Percentiles rank a stretch among this genome's conserved stretches.
Evolutionary conservation across 2,113 vertebrate genomes (phyloP).

Genomic region (Steatornis caripensis): DNA sequence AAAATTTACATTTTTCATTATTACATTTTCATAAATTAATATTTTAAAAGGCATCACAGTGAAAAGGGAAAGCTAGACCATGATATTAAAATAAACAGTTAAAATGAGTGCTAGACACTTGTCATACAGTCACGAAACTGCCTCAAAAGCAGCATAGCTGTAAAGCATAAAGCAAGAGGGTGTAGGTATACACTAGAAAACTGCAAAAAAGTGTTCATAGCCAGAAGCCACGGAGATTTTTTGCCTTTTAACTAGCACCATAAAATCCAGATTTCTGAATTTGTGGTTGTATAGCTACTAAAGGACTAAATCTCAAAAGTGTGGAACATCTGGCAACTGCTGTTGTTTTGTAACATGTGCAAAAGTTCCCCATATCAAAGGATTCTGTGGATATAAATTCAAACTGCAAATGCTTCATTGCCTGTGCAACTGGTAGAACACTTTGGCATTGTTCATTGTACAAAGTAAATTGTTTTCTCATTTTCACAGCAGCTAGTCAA

Average conservation of each 20-base stretch:
- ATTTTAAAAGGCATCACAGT: neutral
- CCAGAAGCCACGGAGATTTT: neutral
- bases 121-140: neutral
- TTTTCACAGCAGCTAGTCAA: neutral
- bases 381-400: neutral
- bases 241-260: neutral
- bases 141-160: neutral
- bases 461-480: neutral
- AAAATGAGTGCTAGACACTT: neutral
- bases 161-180: neutral
- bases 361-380: neutral
- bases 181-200: neutral
- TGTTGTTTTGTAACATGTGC: neutral
- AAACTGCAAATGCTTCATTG: neutral
- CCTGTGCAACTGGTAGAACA: slow-evolving; percentile 3
- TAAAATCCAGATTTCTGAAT: neutral
- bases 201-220: accelerated
- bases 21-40: neutral
- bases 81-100: neutral
- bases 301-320: neutral
- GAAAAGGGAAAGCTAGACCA: neutral
- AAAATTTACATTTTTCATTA: neutral
- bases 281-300: neutral
- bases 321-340: neutral
- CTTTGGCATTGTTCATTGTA: slow-evolving; percentile 9